Percentiles rank a stretch among this genome's conserved stretches.
Evolutionary conservation across 2,888 invertebrate genomes (phyloP).

Genomic region (Acronicta leporina): DNA sequence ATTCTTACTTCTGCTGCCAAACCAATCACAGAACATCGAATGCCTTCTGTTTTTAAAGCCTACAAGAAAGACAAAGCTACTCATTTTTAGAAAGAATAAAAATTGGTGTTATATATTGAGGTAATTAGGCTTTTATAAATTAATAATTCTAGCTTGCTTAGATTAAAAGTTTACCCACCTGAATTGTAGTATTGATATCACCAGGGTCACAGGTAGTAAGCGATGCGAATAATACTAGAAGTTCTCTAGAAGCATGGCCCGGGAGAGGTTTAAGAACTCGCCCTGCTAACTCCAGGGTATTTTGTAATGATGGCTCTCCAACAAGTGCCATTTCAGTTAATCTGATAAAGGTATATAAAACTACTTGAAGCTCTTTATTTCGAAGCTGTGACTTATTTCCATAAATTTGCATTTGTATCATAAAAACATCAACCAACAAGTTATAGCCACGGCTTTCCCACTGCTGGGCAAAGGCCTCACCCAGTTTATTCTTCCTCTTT

Average conservation of each 20-base stretch:
- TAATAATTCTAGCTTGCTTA: not conserved
- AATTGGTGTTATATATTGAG: no score
- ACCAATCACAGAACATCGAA: slow-evolving; percentile 98
- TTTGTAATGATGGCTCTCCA: slow-evolving; percentile 99
- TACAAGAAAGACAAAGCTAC: slow-evolving; percentile 58
- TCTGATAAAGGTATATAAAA: slow-evolving; percentile 60
- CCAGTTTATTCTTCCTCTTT: no score
- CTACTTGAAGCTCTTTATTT: no score
- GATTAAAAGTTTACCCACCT: slow-evolving; percentile 59
- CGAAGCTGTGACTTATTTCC: no score
- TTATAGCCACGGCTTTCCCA: no score
- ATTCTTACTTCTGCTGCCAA: slow-evolving; percentile 98
- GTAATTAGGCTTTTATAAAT: no score
- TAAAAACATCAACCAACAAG: no score
- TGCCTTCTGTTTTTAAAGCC: slow-evolving; percentile 93
- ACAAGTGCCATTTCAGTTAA: slow-evolving; percentile 91
- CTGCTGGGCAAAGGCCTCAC: no score
- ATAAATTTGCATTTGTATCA: no score
- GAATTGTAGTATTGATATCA: slow-evolving; percentile 94
- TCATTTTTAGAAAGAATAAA: no score
- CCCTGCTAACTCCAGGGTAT: slow-evolving; percentile 96
- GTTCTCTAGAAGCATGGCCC: slow-evolving; percentile 97
- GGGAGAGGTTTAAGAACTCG: slow-evolving; percentile 96
- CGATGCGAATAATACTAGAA: slow-evolving; percentile 97
- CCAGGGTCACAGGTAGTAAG: slow-evolving; percentile 99